Conservation (phyloP, 2,888 invertebrate species). For the Nemapogon koenigi region DNA sequence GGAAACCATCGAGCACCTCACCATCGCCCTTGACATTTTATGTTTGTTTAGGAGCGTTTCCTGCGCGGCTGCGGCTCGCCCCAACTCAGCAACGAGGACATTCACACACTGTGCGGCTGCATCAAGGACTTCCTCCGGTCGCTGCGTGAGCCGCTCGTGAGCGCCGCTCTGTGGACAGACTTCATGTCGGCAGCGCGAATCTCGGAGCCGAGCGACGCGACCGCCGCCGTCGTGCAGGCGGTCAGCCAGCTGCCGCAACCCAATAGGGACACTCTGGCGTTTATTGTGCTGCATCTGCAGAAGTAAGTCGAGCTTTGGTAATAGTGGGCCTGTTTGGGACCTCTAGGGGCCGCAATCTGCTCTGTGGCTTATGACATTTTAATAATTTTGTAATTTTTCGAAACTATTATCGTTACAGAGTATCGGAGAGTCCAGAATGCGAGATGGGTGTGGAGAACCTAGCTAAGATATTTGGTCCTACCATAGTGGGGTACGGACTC, state of each 20-base stretch:
- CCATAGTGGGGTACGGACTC: constrained; percentile 87
- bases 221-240: constrained; percentile 73
- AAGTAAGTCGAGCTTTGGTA: constrained; percentile 54
- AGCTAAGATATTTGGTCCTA: constrained; percentile 92
- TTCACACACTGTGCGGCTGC: constrained; percentile 91
- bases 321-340: too few species aligned
- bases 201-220: constrained; percentile 63
- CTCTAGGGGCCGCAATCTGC: too few species aligned
- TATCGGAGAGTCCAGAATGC: constrained; percentile 81
- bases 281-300: constrained; percentile 88
- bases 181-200: constrained; percentile 75
- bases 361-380: too few species aligned
- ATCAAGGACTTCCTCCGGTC: constrained; percentile 93
- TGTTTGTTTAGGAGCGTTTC: constrained; percentile 82
- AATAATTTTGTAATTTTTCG: too few species aligned
- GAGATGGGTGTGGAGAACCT: constrained; percentile 93
- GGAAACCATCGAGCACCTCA: too few species aligned
- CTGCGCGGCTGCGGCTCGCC: constrained; percentile 86
- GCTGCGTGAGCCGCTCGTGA: constrained; percentile 89
- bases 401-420: too few species aligned
- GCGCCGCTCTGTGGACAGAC: constrained; percentile 79
- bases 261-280: constrained; percentile 94
- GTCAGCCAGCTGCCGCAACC: constrained; percentile 88
- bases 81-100: constrained; percentile 74
- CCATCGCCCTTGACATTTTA: too few species aligned